Base-by-base conservation (phyloP, 1,140 invertebrate species). In the Diabrotica virgifera region DNA sequence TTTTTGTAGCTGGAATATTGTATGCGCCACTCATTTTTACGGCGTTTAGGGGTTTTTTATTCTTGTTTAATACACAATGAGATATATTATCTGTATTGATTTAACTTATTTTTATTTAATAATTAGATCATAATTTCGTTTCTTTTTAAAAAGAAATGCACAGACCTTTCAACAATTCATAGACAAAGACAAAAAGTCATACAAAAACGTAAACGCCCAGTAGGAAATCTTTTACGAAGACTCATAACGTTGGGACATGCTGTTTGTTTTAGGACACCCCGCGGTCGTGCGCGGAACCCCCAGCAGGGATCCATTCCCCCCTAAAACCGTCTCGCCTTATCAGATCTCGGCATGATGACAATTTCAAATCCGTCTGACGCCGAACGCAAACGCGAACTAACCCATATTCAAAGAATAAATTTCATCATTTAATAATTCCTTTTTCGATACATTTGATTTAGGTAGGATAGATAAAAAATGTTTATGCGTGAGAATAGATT, bases 321-420 rank as follows among this genome's bases (percentile, higher is more conserved):
- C 70, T 72, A 70, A 74, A 72, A 72, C 71, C 72, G 67, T 64
- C 70, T 71, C 64, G 72, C 63, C 59, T 77, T 77, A 78, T 77
- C 77, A 77, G 77, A 77, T 77, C 77, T 74, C 76, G 64, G 71
- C 77, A 75, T 75, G 77, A 77, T 77, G 76, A 77, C 76, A 77
- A 77, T 78, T 78, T 71, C 73, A 69, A 72, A 72, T 72, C 64
- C 53, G 68, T 66, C 72, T 68, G 59, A 52, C 35, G 38, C n/a
- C 36, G 9, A 12, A 11, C 9, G 14, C 59, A 55, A 67, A 62
- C 61, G 36, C 52, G 14, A 64, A 64, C 56, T 64, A 64, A 57
- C 58, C 38, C 62, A 61, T 60, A 36, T 59, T 57, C 24, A 46
- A 63, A 6, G 35, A 56, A 61, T 57, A 52, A 56, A 38, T 10